These are phyloP conservation scores for Nasalis larvatus DNA, from an alignment of 2,113 vertebrate genomes.

Conservation along the genomic window DNA sequence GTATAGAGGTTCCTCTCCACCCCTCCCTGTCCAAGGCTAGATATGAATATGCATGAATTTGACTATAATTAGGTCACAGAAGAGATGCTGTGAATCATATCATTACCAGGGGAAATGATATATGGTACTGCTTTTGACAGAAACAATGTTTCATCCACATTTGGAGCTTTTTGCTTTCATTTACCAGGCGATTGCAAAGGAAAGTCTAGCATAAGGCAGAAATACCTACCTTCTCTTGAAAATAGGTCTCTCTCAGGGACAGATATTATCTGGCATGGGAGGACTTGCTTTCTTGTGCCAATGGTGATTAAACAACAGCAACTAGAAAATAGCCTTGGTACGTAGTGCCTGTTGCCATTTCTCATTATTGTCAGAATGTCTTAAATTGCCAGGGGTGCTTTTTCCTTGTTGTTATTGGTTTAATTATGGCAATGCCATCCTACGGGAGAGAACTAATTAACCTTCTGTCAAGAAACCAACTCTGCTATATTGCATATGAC, in stretches of 20 bases:
- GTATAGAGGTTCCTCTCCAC: neutral
- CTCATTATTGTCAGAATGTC: constrained; percentile 66
- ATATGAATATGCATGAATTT: constrained; percentile 52
- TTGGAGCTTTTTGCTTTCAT: neutral
- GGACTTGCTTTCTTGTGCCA: constrained; percentile 44
- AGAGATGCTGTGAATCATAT: constrained; percentile 58
- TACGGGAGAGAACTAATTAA: constrained; percentile 77
- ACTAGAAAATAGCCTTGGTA: constrained; percentile 33
- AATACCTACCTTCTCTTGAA: neutral
- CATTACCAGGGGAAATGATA: constrained; percentile 24
- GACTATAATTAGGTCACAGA: constrained; percentile 60
- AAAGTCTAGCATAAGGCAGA: neutral
- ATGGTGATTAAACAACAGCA: constrained; percentile 41
- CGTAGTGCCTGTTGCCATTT: constrained; percentile 19
- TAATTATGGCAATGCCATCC: constrained; percentile 70
- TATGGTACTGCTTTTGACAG: neutral
- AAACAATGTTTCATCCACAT: neutral
- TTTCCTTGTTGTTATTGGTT: constrained; percentile 65
- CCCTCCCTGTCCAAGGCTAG: neutral
- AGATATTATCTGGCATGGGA: neutral
- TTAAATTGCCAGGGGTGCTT: constrained; percentile 57
- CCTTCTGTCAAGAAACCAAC: constrained; percentile 68
- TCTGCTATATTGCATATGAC: constrained; percentile 46
- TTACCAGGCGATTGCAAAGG: neutral
- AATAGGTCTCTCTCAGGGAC: neutral